Evolutionary conservation across 2,113 vertebrate species (phyloP).

Genomic region (Lophochroa leadbeateri): DNA sequence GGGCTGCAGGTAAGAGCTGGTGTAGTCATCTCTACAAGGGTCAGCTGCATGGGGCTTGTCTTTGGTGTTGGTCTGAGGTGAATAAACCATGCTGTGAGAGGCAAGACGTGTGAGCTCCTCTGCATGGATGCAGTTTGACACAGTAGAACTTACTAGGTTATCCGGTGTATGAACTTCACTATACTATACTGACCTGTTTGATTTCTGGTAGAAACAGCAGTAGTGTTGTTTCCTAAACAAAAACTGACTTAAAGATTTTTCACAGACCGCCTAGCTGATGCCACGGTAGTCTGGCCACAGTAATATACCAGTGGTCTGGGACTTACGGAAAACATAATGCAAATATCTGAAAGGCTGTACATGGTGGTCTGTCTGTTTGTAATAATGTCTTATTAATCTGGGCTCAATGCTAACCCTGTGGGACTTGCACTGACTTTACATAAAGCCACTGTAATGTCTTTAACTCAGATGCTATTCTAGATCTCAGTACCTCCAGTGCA

Average conservation of each 20-base stretch:
- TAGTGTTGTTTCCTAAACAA: background rate
- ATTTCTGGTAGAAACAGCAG: background rate
- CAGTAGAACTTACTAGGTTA: background rate
- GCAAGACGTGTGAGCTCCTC: background rate
- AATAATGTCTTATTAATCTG: background rate
- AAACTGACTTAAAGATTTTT: background rate
- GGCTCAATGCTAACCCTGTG: background rate
- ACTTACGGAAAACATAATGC: background rate
- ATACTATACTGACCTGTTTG: accelerated
- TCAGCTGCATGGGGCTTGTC: too few relatives aligned
- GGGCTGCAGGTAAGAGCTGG: too few relatives aligned
- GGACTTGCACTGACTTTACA: background rate
- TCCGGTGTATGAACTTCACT: background rate
- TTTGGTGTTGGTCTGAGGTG: too few relatives aligned
- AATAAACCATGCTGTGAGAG: background rate
- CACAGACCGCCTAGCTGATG: background rate
- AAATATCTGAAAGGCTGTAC: background rate
- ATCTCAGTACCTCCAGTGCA: background rate
- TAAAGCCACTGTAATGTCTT: background rate
- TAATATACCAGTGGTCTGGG: background rate
- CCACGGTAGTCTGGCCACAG: background rate
- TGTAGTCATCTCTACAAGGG: too few relatives aligned
- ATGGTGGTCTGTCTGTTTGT: background rate
- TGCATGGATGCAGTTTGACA: background rate
- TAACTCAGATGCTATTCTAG: background rate